Conservation (phyloP, 2,888 invertebrate species). For the Spodoptera exigua region DNA sequence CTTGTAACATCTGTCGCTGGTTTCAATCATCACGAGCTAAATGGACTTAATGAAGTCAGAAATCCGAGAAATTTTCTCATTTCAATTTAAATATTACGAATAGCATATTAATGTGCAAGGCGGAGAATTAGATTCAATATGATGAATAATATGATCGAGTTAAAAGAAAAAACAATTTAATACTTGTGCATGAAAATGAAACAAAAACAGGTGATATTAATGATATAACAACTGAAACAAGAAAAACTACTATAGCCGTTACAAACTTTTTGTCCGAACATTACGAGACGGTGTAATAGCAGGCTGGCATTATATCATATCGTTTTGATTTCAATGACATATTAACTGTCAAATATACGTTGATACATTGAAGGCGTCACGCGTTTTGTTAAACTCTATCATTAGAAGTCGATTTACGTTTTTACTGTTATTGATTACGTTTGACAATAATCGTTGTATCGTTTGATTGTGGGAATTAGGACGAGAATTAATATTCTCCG, state of each 20-base stretch:
- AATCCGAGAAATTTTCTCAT: background rate
- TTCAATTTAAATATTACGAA: background rate
- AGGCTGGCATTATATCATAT: constrained; percentile 68
- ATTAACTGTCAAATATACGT: constrained; percentile 76
- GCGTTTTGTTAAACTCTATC: constrained; percentile 77
- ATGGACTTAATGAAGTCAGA: constrained; percentile 7
- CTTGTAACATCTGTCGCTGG: constrained; percentile 19
- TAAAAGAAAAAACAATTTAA: constrained; percentile 1
- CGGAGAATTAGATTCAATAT: too few relatives aligned
- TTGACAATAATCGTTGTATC: constrained; percentile 75
- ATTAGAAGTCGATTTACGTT: constrained; percentile 79
- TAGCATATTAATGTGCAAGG: too few relatives aligned
- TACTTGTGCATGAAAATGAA: constrained; percentile 4
- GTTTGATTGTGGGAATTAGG: constrained; percentile 74
- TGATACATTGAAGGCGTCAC: constrained; percentile 77
- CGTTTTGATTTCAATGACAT: constrained; percentile 78
- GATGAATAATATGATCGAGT: too few relatives aligned
- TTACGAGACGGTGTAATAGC: constrained; percentile 69
- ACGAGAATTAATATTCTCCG: constrained; percentile 58
- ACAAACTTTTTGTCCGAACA: constrained; percentile 29
- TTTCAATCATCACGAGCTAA: constrained; percentile 22
- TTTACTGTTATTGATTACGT: constrained; percentile 78
- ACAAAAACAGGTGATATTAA: constrained; percentile 41
- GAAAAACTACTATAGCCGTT: constrained; percentile 28
- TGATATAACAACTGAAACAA: constrained; percentile 46